These are phyloP conservation scores for Tineola bisselliella DNA, from an alignment of 2,888 invertebrate species.

Conservation along the genomic window DNA sequence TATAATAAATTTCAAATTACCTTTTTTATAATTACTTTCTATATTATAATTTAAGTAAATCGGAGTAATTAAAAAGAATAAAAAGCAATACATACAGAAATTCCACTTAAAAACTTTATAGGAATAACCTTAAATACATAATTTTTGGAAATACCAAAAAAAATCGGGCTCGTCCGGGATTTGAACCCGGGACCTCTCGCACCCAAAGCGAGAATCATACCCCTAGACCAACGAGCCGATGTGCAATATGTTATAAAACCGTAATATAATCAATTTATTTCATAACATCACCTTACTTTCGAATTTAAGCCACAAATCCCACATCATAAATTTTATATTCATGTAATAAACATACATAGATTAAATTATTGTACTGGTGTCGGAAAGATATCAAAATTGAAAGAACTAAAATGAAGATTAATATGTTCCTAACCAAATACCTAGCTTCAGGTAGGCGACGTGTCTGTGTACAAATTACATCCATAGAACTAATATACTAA, in stretches of 20 bases:
- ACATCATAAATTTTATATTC: neutral
- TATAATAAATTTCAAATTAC: too few species aligned
- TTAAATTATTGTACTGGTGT: too few species aligned
- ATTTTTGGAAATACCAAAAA: constrained; percentile 19
- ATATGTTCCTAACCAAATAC: too few species aligned
- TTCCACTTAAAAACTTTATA: too few species aligned
- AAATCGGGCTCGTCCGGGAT: constrained; percentile 67
- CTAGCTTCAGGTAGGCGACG: too few species aligned
- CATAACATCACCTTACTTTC: neutral
- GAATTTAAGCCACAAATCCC: neutral
- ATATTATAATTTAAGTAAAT: too few species aligned
- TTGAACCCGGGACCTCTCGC: constrained; percentile 71
- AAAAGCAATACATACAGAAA: too few species aligned
- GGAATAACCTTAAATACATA: neutral
- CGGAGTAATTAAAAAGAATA: too few species aligned
- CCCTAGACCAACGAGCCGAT: constrained; percentile 68
- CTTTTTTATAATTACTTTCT: too few species aligned
- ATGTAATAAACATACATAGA: too few species aligned
- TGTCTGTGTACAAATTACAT: too few species aligned
- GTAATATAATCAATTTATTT: neutral
- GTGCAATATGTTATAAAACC: neutral
- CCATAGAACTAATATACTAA: too few species aligned
- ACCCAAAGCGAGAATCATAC: constrained; percentile 70
- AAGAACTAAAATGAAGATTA: neutral
- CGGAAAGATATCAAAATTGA: neutral